Evolutionary conservation across 2,113 vertebrate species (phyloP).

Genomic region (Chloropsis cyanopogon): DNA sequence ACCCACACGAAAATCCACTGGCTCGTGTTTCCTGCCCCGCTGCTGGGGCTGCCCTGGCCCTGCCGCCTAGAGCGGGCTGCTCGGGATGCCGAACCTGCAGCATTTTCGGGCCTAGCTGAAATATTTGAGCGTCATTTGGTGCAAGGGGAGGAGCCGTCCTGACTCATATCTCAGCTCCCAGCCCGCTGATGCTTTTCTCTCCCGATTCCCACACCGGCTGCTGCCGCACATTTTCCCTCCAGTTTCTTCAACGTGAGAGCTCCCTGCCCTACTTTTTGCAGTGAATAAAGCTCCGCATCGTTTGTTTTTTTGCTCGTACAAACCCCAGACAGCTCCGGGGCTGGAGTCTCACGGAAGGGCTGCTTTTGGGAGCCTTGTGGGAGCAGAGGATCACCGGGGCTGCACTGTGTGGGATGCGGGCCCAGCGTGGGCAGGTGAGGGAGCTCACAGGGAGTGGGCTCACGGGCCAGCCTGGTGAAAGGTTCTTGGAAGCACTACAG

Average conservation of each 20-base stretch:
- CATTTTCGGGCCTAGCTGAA: not conserved
- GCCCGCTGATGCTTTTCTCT: not conserved
- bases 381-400: not conserved
- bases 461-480: not conserved
- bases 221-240: not conserved
- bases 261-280: conserved; percentile 19
- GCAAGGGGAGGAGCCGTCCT: conserved; percentile 34
- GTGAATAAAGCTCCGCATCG: not conserved
- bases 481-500: not conserved
- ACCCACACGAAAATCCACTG: not conserved
- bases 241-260: not conserved
- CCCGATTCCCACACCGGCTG: not conserved
- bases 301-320: not conserved
- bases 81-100: not conserved
- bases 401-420: not conserved
- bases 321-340: not conserved
- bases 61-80: not conserved
- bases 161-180: not conserved
- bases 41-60: not conserved
- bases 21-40: not conserved
- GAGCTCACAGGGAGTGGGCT: not conserved
- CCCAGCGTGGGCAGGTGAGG: accelerated
- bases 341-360: not conserved
- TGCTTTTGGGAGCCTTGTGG: not conserved
- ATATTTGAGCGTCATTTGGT: conserved; percentile 1